Evolutionary conservation across 2,888 invertebrate genomes (phyloP), one percentile per base, ranked within the genome.

Genomic region (Crocallis elinguaria): DNA sequence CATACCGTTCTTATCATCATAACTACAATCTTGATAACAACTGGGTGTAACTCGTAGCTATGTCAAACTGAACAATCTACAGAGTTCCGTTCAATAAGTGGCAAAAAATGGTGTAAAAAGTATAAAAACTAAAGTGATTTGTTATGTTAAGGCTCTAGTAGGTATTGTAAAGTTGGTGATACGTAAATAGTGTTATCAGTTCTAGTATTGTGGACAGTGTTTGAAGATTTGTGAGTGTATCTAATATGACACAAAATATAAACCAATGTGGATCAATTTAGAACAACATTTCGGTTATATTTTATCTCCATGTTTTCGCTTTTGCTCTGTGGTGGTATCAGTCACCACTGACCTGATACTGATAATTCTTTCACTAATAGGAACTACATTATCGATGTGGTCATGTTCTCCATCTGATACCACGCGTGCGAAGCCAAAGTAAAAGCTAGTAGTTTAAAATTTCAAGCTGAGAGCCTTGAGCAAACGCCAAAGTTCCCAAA

Each of bases 11-110:
- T 64, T 64, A 64, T 64, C 64, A 60, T 43, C 45, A 14, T 48
- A 5, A 42, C 44, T 49, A 41, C 41, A 54, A 58, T 52, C 57
- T 49, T 56, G 64, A 64, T 67, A 67, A 64, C 46, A 46, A 30
- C 17, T 63, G 59, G 58, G 64, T 64, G 64, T 63, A 52, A 32
- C 51, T 12, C 14, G 43, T 19, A 49, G 12, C 56, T 37, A 32
- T 38, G 48, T 33, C 16, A 29, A 46, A 27, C 19, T 12, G 9
- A 9, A 29, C 27, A 30, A 43, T 32, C 25, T 11, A 43, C 5
- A 27, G 30, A 41, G 19, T 35, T 49, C 9, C 27, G 23, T 19
- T 25, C 17, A 35, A 13, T 33, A 1, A 11, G 25, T 19, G 33
- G 19, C 19, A 27, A 41, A 30, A 25, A 38, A 13, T 32, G 33